Evolutionary conservation across 2,888 invertebrate species (phyloP).

Genomic region (Scaptomyza caliginosa): DNA sequence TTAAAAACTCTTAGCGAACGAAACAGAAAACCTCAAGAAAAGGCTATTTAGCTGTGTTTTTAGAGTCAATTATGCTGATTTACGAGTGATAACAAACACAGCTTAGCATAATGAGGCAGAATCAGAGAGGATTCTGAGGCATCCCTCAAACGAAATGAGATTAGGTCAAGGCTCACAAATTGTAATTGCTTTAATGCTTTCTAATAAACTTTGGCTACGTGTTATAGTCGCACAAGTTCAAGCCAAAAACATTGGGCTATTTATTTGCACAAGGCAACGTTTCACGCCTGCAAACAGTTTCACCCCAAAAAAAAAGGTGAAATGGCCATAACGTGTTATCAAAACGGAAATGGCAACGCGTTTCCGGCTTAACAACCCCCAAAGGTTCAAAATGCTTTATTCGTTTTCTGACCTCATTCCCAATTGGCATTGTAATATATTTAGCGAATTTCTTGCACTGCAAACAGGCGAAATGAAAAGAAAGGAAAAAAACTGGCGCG

Average conservation of each 20-base stretch:
- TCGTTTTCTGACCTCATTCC: conserved; percentile 55
- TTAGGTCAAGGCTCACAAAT: conserved; percentile 25
- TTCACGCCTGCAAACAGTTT: conserved; percentile 59
- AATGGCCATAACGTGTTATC: conserved; percentile 54
- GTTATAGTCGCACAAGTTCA: not conserved
- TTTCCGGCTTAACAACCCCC: conserved; percentile 49
- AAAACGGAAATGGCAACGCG: conserved; percentile 66
- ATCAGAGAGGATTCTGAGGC: not conserved
- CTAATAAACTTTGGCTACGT: conserved; percentile 21
- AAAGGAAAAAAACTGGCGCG: conserved; percentile 24
- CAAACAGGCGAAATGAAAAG: conserved; percentile 14
- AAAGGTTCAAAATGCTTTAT: not conserved
- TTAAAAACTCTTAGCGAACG: conserved; percentile 16
- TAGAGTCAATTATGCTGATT: conserved; percentile 51
- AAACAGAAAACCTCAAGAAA: not conserved
- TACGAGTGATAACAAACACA: conserved; percentile 31
- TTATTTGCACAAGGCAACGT: conserved; percentile 33
- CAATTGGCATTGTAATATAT: conserved; percentile 34
- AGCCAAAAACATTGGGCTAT: conserved; percentile 2
- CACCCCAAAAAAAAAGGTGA: conserved; percentile 22
- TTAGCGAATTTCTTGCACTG: conserved; percentile 33
- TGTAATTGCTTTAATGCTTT: conserved; percentile 40
- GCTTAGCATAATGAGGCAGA: not conserved
- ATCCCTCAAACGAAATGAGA: conserved; percentile 9
- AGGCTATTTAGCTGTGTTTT: conserved; percentile 34